Evolutionary conservation across 2,797 vertebrate species (phyloP), one percentile per base, ranked within the genome.

Genomic region (Loris lydekkerianus): DNA sequence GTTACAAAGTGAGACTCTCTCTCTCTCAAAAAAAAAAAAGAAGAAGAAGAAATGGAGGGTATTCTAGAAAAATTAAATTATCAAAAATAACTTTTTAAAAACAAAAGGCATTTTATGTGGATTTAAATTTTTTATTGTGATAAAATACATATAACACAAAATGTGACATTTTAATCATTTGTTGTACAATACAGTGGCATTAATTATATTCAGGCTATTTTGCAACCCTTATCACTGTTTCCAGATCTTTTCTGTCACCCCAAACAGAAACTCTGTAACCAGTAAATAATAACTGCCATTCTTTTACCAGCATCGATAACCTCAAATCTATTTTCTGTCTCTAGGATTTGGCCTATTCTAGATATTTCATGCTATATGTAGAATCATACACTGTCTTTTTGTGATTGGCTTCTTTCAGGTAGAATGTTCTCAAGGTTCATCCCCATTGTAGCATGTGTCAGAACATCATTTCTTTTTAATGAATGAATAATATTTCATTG

Each of bases 21-120:
- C 49, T 49, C 49, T 40, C 40, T 40, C 5, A 46, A 46, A 46
- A 46, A 46, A 46, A 49, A 49, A 49, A 49, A 49, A 49, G 14
- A 49, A 77, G 34, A 34, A 80, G 53, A 86, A 85, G 70, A 92
- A 92, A 72, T 60, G 7, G 56, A 69, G 89, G 31, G 58, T 53
- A 75, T 58, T 65, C 76, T 83, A 75, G 43, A 34, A 73, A 89
- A 91, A 69, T 18, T 37, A 95, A 82, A 80, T 89, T n/a, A 75
- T 11, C 11, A 14, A 95, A 91, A 78, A 25, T 29, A 25, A 49
- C 34, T 1, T 53, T 93, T 85, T 91, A 53, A 13, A 92, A 92
- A 49, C 40, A 70, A 61, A 84, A 75, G 61, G 17, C 10, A 69
- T 14, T 82, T 82, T 82, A 31, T 46, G 13, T 43, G 31, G 80